Evolutionary conservation across 2,113 vertebrate genomes (phyloP), one percentile per base, ranked within the genome.

Genomic region (Vidua chalybeata): DNA sequence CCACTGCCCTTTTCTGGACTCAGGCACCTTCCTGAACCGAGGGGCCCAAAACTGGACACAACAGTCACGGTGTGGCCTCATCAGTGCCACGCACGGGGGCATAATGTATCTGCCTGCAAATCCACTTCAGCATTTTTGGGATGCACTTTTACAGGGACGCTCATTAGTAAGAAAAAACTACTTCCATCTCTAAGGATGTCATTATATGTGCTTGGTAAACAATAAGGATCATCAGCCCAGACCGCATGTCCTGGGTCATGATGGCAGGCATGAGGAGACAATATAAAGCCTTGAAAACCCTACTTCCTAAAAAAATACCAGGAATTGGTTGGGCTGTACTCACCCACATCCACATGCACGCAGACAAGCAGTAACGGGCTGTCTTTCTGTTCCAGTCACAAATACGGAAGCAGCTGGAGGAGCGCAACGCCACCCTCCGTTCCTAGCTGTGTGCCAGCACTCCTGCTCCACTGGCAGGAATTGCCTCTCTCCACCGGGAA

Each of bases 301-400:
- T 43, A 43, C 41, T 43, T 43, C 41, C 41, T 43, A 39, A 64
- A 39, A 43, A 71, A 45, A 15, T 10, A 30, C 0, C 22, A 30
- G 33, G 18, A 11, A 28, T 5, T 33, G 61, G 20, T 31, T 49
- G 26, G 12, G 35, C 51, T 1, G 2, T 39, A 17, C 45, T 84
- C 11, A 15, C 26, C 15, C 69, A 6, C 54, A 55, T 15, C 27
- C 45, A 15, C 16, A 0, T 1, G 19, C 52, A 6, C 0, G 7
- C 75, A 52, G 39, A 13, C 54, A 52, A 52, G 35, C 9, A 62
- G 79, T 86, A 58, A 96, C 0, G 22, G n/a, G 2, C 16, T 49
- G n/a, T 67, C 75, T 55, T 94, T 75, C 96, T 83, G 22, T 95
- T 97, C 48, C 41, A 98, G 98, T 97, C 98, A 62, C 97, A 98